Base-by-base conservation (phyloP, 2,888 invertebrate species). In the Cremastinae sp. region DNA sequence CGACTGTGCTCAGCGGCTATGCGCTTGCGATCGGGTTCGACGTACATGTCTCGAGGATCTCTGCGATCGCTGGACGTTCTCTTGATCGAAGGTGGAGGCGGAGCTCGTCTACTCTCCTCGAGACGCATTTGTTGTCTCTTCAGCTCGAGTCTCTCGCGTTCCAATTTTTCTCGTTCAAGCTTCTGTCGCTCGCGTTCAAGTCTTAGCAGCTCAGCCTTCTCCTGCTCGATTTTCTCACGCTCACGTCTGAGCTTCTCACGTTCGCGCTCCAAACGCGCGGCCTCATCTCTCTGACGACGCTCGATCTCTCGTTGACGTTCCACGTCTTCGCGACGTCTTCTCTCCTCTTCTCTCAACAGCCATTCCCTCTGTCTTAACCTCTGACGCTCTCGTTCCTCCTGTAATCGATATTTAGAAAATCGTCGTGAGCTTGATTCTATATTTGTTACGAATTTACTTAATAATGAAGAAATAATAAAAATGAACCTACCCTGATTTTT, bases 121-220 rank as follows among this genome's bases (percentile, higher is more conserved):
- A 86, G 66, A n/a, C 87, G 87, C 90, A 95, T 91, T 86, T 96
- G 95, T 77, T 95, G 95, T 71, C 96, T 92, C 89, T 96, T 94
- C 72, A 97, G 90, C 85, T 97, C 97, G 82, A 97, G 92, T 83
- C 96, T 93, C 87, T 97, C 97, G 82, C 95, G 90, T 85, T 94
- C 94, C 65, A 94, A 88, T 85, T 94, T 94, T 83, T 96, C 96
- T 12, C 95, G 89, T 84, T 94, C 94, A 62, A 93, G 82, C 56
- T 96, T 93, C 85, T 96, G 96, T 58, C 96, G 92, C 87, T 97
- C 97, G 12, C 96, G 92, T 88, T 97, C 96, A 79, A 97, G 89
- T 62, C 96, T 93, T 80, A 97, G 90, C 20, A 97, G 89, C 86
- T 97, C 97, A 12, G 95, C 94, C 90, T 96, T 96, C 87, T 97